Conservation (phyloP, 2,888 invertebrate genomes). For the Cryptocheilus praepositus region DNA sequence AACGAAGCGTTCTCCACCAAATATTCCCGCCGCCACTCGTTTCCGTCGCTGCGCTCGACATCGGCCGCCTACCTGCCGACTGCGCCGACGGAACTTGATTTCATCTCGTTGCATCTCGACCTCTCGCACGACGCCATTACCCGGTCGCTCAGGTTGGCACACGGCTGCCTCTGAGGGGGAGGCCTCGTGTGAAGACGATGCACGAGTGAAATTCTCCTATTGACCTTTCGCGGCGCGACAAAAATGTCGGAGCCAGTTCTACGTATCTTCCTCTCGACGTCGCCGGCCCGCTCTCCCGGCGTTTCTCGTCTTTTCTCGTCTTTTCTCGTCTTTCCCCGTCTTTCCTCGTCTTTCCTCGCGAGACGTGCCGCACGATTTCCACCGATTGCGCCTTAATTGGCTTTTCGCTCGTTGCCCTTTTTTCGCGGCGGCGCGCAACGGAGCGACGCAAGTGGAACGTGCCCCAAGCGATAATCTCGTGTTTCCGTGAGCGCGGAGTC, state of each 20-base stretch:
- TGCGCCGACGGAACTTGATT: too few species aligned
- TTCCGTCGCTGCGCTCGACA: too few species aligned
- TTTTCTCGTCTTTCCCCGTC: conserved; percentile 36
- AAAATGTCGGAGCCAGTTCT: conserved; percentile 66
- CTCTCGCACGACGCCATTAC: too few species aligned
- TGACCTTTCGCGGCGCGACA: conserved; percentile 70
- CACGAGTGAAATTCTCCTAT: conserved; percentile 73
- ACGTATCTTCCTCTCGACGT: conserved; percentile 25
- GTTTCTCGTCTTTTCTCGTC: neutral
- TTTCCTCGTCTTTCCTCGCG: conserved; percentile 9
- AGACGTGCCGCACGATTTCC: conserved; percentile 51
- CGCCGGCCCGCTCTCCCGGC: conserved; percentile 34
- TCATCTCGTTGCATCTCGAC: too few species aligned
- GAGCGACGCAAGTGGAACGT: conserved; percentile 47
- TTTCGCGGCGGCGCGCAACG: too few species aligned
- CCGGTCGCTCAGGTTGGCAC: too few species aligned
- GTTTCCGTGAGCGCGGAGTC: conserved; percentile 36
- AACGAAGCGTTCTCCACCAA: too few species aligned
- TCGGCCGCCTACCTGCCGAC: too few species aligned
- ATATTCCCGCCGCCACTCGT: too few species aligned
- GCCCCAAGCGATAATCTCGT: conserved; percentile 44
- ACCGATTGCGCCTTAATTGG: conserved; percentile 55
- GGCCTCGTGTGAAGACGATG: conserved; percentile 61
- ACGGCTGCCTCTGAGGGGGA: neutral
- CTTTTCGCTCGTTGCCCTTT: conserved; percentile 29